Conservation (phyloP, 2,888 invertebrate genomes). For the Phalangium opilio region DNA sequence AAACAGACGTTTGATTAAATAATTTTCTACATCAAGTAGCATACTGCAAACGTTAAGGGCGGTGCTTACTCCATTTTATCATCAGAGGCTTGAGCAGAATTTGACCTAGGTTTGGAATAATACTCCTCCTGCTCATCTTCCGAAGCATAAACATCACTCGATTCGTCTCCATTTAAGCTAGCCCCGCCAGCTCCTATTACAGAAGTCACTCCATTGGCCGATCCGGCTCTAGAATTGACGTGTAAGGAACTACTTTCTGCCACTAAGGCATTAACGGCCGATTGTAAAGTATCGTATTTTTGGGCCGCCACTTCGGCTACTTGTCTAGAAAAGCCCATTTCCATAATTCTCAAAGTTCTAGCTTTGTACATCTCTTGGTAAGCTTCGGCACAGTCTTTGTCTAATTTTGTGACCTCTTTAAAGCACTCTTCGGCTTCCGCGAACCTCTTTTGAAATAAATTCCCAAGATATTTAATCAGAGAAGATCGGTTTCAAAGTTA, state of each 20-base stretch:
- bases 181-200: neutral
- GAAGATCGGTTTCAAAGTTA: too few relatives aligned
- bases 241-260: slow-evolving; percentile 10
- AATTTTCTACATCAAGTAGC: too few relatives aligned
- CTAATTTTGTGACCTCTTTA: slow-evolving; percentile 33
- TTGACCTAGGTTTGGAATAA: slow-evolving; percentile 8
- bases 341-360: slow-evolving; percentile 31
- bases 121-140: slow-evolving; percentile 27
- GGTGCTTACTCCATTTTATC: slow-evolving; percentile 34
- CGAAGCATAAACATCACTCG: slow-evolving; percentile 28
- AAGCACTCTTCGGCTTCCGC: slow-evolving; percentile 34
- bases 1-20: too few relatives aligned
- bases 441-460: slow-evolving; percentile 25
- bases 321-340: slow-evolving; percentile 32
- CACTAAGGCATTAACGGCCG: slow-evolving; percentile 31
- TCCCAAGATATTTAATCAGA: too few relatives aligned
- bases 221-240: too few relatives aligned
- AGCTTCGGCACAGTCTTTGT: slow-evolving; percentile 34
- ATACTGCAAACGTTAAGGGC: too few relatives aligned
- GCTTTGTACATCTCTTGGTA: slow-evolving; percentile 31
- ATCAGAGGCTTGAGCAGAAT: slow-evolving; percentile 19
- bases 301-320: slow-evolving; percentile 31
- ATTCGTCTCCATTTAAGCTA: slow-evolving; percentile 23
- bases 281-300: slow-evolving; percentile 29
- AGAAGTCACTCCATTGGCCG: too few relatives aligned